Conservation (phyloP, 1,140 invertebrate species). For the Tigriopus japonicus region DNA sequence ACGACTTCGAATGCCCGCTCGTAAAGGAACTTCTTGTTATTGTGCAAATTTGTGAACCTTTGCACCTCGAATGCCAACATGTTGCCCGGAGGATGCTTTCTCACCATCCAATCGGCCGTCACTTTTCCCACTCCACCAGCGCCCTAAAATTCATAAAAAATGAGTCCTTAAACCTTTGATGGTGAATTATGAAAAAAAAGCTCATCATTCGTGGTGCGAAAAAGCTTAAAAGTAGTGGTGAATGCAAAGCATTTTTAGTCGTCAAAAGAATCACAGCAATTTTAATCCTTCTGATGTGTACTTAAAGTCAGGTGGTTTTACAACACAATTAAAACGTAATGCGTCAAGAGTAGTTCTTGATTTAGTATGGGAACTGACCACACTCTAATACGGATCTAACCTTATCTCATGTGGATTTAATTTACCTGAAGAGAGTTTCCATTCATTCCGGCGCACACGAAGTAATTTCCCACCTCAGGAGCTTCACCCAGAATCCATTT, state of each 20-base stretch:
- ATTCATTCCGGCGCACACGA: conserved; percentile 87
- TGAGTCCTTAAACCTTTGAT: too few relatives aligned
- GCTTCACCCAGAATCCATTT: conserved; percentile 26
- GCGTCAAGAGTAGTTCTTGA: too few relatives aligned
- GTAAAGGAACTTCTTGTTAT: conserved; percentile 74
- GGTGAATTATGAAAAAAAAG: not conserved
- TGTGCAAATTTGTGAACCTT: conserved; percentile 82
- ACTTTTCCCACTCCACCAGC: conserved; percentile 36
- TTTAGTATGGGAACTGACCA: too few relatives aligned
- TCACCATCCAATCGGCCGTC: conserved; percentile 69
- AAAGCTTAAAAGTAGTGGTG: too few relatives aligned
- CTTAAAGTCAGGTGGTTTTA: too few relatives aligned
- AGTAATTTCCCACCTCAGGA: conserved; percentile 49
- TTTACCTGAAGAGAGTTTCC: conserved; percentile 31
- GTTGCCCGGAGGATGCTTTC: conserved; percentile 58
- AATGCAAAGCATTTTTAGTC: too few relatives aligned
- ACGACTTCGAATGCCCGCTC: conserved; percentile 85
- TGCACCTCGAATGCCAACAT: conserved; percentile 79
- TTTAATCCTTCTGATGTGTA: too few relatives aligned
- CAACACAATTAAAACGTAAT: too few relatives aligned
- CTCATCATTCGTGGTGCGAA: not conserved
- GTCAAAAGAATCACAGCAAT: too few relatives aligned
- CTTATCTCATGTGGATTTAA: too few relatives aligned
- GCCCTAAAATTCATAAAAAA: not conserved
- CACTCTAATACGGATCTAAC: too few relatives aligned